Evolutionary conservation across 2,797 vertebrate species (phyloP).

Genomic region (Takifugu rubripes): DNA sequence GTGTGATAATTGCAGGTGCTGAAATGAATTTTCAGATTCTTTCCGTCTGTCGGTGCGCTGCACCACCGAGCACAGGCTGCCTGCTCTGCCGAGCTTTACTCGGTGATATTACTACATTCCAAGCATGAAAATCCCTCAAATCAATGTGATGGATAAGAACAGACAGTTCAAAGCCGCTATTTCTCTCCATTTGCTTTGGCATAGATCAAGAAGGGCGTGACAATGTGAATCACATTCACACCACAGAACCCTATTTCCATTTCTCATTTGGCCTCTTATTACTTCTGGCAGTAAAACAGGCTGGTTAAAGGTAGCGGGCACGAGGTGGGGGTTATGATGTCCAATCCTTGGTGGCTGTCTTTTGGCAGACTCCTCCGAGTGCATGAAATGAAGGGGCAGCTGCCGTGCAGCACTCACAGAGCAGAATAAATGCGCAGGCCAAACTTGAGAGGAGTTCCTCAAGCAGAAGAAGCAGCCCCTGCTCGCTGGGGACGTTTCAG

Average conservation of each 20-base stretch:
- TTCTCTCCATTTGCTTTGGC: conserved; percentile 47
- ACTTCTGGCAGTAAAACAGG: conserved; percentile 45
- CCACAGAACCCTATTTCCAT: conserved; percentile 41
- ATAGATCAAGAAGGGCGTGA: conserved; percentile 48
- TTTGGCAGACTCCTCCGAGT: conserved; percentile 40
- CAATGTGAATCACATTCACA: conserved; percentile 56
- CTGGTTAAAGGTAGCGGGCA: conserved; percentile 44
- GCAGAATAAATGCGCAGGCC: conserved; percentile 47
- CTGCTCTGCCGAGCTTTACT: conserved; percentile 26
- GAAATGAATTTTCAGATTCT: conserved; percentile 22
- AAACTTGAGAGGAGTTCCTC: conserved; percentile 48
- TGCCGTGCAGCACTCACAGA: conserved; percentile 29
- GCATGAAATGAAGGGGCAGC: conserved; percentile 38
- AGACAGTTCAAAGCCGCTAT: conserved; percentile 55
- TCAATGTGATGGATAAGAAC: conserved; percentile 47
- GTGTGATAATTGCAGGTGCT: conserved; percentile 29
- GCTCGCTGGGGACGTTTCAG: conserved; percentile 36
- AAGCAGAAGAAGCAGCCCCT: conserved; percentile 46
- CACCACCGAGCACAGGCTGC: conserved; percentile 2
- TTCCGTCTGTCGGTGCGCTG: conserved; percentile 3
- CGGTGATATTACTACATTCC: conserved; percentile 20
- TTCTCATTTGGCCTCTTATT: conserved; percentile 49
- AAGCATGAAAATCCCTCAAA: conserved; percentile 37
- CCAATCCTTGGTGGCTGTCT: conserved; percentile 18
- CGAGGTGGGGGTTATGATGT: conserved; percentile 20